These are phyloP conservation scores for Pogonomyrmex barbatus DNA, from an alignment of 1,140 invertebrate species.

Conservation along the genomic window DNA sequence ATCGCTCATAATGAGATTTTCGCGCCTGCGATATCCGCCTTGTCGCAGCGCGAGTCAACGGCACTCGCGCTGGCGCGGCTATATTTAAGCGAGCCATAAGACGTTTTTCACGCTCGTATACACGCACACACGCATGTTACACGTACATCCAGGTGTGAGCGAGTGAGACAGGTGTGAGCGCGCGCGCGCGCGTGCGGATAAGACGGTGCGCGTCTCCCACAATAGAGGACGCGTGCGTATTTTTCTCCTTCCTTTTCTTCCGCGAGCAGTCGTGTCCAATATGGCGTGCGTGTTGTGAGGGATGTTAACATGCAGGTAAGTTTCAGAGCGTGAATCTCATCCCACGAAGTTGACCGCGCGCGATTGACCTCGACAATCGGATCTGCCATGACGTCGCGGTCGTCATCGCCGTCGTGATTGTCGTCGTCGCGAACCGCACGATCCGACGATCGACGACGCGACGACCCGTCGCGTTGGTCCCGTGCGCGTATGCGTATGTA, in stretches of 20 bases:
- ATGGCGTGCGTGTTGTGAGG: slow-evolving; percentile 69
- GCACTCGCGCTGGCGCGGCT: neutral
- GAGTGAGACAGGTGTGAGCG: neutral
- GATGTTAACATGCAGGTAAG: slow-evolving; percentile 72
- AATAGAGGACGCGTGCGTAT: slow-evolving; percentile 45
- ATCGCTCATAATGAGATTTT: neutral
- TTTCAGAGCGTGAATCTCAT: neutral
- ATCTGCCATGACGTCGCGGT: neutral
- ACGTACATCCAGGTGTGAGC: neutral
- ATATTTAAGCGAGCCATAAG: slow-evolving; percentile 26
- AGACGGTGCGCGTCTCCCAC: neutral
- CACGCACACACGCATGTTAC: neutral
- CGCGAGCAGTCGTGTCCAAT: slow-evolving; percentile 74
- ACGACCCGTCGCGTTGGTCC: neutral
- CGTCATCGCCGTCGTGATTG: neutral
- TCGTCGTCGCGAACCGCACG: neutral
- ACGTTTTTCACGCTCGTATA: neutral
- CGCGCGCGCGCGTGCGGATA: no score
- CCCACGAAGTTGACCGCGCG: neutral
- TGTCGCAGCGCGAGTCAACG: neutral
- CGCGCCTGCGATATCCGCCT: neutral
- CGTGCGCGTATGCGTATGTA: neutral
- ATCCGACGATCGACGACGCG: neutral
- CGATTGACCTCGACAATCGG: neutral
- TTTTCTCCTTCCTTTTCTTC: slow-evolving; percentile 31